These are phyloP conservation scores for Nomia melanderi DNA, from an alignment of 1,140 invertebrate genomes.

Conservation along the genomic window DNA sequence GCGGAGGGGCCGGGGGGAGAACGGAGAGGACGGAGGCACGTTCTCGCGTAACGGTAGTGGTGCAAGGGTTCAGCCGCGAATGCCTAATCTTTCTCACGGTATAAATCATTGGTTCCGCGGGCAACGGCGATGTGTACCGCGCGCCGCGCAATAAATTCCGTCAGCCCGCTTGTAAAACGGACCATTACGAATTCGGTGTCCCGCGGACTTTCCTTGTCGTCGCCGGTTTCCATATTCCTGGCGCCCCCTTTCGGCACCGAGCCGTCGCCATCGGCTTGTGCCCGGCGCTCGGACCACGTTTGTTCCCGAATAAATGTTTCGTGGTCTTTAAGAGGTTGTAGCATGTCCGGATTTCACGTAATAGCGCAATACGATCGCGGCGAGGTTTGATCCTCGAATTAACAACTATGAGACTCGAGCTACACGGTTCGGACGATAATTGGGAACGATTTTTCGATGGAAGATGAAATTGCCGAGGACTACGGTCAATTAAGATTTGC, in stretches of 20 bases:
- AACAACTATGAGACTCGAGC: too few species aligned
- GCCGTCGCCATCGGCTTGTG: not conserved
- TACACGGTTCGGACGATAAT: too few species aligned
- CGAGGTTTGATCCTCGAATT: too few species aligned
- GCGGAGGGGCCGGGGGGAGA: too few species aligned
- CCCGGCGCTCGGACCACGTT: not conserved
- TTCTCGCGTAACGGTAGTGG: slow-evolving; percentile 34
- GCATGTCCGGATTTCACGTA: too few species aligned
- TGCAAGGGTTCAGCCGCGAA: slow-evolving; percentile 27
- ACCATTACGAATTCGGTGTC: slow-evolving; percentile 49
- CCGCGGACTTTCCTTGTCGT: slow-evolving; percentile 14
- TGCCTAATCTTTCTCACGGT: slow-evolving; percentile 50
- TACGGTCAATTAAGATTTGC: too few species aligned
- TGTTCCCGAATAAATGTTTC: not conserved
- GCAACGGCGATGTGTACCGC: slow-evolving; percentile 3
- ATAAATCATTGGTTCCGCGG: slow-evolving; percentile 43
- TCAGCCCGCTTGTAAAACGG: slow-evolving; percentile 33
- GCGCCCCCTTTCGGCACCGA: not conserved
- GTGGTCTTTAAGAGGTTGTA: too few species aligned
- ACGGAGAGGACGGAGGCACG: not conserved
- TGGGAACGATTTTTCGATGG: too few species aligned
- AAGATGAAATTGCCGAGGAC: too few species aligned
- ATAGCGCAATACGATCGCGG: too few species aligned
- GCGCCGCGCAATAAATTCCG: slow-evolving; percentile 43
- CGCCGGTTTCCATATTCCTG: not conserved